Conservation (phyloP, 1,140 invertebrate genomes). For the Cyclargus thomasi region DNA sequence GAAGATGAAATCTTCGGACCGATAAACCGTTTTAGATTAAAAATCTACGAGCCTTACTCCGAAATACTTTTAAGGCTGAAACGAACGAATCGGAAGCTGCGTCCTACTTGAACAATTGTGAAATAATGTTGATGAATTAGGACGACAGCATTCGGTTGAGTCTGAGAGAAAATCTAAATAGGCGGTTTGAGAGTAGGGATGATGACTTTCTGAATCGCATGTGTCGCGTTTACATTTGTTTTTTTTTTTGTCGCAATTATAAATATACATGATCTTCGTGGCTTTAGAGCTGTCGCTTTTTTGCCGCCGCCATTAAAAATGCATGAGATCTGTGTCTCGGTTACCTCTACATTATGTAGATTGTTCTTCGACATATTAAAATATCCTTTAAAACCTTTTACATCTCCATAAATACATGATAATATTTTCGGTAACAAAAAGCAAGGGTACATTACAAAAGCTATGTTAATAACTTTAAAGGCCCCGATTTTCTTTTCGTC, state of each 20-base stretch:
- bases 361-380: slow-evolving; percentile 25
- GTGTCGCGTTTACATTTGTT: slow-evolving; percentile 4
- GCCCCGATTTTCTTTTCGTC: background rate
- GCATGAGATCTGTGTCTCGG: slow-evolving; percentile 44
- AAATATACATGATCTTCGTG: slow-evolving; percentile 56
- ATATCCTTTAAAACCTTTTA: slow-evolving; percentile 12
- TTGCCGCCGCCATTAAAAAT: slow-evolving; percentile 58
- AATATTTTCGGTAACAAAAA: slow-evolving; percentile 9
- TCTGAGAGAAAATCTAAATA: too few species aligned
- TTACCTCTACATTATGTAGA: slow-evolving; percentile 31
- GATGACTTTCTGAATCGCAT: background rate
- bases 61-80: too few species aligned
- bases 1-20: too few species aligned
- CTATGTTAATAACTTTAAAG: background rate
- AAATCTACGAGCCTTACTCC: too few species aligned
- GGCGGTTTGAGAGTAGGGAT: too few species aligned
- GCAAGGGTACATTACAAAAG: background rate
- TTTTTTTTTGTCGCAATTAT: slow-evolving; percentile 57
- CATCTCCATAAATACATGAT: slow-evolving; percentile 11
- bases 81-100: too few species aligned
- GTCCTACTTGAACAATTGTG: too few species aligned
- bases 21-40: too few species aligned
- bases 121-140: too few species aligned
- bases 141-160: too few species aligned
- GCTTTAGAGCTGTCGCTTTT: slow-evolving; percentile 55